Percentiles rank a stretch among this genome's conserved stretches.
Conservation (phyloP, 1,140 invertebrate species). For the Vanessa tameamea region DNA sequence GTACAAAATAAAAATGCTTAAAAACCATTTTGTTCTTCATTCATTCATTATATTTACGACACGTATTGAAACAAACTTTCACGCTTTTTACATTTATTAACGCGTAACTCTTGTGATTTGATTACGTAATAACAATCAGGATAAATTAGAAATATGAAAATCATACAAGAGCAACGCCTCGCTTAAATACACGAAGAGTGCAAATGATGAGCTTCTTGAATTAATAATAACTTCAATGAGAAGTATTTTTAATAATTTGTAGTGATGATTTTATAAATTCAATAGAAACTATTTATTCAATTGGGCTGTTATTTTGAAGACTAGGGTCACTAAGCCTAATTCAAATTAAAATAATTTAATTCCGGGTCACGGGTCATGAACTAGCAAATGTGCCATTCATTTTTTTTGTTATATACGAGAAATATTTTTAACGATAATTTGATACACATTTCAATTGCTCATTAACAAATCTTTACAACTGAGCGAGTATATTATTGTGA, state of each 20-base stretch:
- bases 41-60: not conserved
- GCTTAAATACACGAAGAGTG: not conserved
- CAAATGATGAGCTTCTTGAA: not conserved
- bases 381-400: too few species aligned
- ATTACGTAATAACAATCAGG: conserved; percentile 19
- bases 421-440: not conserved
- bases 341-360: too few species aligned
- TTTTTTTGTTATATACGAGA: too few species aligned
- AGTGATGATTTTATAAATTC: too few species aligned
- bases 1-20: not conserved
- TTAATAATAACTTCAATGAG: too few species aligned
- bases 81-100: conserved; percentile 10
- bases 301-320: too few species aligned
- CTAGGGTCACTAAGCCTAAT: too few species aligned
- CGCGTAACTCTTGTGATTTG: conserved; percentile 19
- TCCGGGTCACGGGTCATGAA: too few species aligned
- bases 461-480: not conserved
- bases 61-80: conserved; percentile 24
- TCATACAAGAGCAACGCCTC: not conserved
- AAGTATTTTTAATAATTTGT: too few species aligned
- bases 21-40: not conserved
- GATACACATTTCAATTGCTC: conserved; percentile 1
- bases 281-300: too few species aligned
- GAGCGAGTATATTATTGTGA: not conserved
- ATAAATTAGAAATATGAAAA: conserved; percentile 15